phyloP scores from a whole-genome alignment of 2,113 vertebrate species.

The Corapipo altera region DNA sequence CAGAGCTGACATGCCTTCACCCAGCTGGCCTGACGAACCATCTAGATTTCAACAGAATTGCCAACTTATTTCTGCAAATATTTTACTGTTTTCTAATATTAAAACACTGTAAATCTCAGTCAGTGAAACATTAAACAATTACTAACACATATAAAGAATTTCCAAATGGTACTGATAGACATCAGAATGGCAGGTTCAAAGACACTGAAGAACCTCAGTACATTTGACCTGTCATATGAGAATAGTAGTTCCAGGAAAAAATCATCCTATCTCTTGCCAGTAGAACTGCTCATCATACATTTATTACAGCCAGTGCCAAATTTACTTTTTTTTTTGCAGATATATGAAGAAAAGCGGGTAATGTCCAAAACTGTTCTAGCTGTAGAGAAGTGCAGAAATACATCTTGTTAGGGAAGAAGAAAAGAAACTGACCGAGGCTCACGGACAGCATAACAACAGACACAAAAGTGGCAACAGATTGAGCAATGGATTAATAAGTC shows the following conservation, averaged over 20 bases:
- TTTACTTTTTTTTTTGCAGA: not conserved
- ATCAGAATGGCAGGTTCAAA: conserved; percentile 14
- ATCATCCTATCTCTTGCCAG: not conserved
- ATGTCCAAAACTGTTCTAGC: not conserved
- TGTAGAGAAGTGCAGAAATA: not conserved
- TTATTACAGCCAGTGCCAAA: not conserved
- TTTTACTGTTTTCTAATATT: not conserved
- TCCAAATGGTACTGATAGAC: not conserved
- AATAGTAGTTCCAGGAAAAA: not conserved
- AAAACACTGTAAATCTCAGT: not conserved
- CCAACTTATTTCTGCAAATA: not conserved
- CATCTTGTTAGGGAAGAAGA: not conserved
- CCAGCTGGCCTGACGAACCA: not conserved
- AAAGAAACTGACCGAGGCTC: not conserved
- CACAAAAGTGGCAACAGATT: not conserved
- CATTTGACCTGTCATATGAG: not conserved
- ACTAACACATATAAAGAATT: not conserved
- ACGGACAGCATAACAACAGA: not conserved
- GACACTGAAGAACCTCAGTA: not conserved
- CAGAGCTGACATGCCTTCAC: not conserved
- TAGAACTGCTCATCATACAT: not conserved
- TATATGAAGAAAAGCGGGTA: not conserved
- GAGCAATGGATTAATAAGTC: not conserved
- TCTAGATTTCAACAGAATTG: not conserved
- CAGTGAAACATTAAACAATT: not conserved